Evolutionary conservation across 92 coral and sea anemone genomes (phyloP), one percentile per base, ranked within the genome.

Genomic region (Hydrozoanthus gracilis): DNA sequence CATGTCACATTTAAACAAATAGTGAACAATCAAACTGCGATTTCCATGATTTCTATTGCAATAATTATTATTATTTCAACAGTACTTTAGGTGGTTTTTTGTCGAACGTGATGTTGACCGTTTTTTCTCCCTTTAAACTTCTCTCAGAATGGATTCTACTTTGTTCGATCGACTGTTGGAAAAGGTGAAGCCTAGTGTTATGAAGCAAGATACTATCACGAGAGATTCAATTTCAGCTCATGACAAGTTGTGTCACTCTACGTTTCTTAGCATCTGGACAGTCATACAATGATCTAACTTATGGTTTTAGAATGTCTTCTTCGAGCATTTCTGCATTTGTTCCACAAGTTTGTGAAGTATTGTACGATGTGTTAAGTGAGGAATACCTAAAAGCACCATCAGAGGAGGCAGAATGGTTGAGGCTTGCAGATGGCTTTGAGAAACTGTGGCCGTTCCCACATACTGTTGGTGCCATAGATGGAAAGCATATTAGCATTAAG

Each of bases 381-480:
- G 88, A 91, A 4, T 82, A 68, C 58, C 49, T 90, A 8, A 2
- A 14, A 18, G 78, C 83, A 47, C 91, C 88, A 66, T 14, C 82
- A 12, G 51, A 60, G 10, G 3, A 13, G n/a, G 68, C 6, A 66
- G 74, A 89, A 62, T 89, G 92, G 92, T 8, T 48, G 39, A 9
- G 79, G 17, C 6, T 84, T 8, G 89, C 92, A 51, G 79, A 86
- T 2, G 84, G 77, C 77, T 93, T 93, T 88, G 84, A 77, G 54
- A 16, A 16, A 3, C 74, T 75, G 39, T 93, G 94, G 91, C 94
- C 91, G 51, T 83, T 91, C 35, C 94, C 90, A 16, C 90, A 91
- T 60, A 79, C 87, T 39, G 84, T 93, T 2, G 96, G 96, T 14
- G 94, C 96, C 5, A 71, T 86, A 51, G 92, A 93, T 84, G 96